phyloP scores from a whole-genome alignment of 2,888 invertebrate genomes.

The Chesias legatella region DNA sequence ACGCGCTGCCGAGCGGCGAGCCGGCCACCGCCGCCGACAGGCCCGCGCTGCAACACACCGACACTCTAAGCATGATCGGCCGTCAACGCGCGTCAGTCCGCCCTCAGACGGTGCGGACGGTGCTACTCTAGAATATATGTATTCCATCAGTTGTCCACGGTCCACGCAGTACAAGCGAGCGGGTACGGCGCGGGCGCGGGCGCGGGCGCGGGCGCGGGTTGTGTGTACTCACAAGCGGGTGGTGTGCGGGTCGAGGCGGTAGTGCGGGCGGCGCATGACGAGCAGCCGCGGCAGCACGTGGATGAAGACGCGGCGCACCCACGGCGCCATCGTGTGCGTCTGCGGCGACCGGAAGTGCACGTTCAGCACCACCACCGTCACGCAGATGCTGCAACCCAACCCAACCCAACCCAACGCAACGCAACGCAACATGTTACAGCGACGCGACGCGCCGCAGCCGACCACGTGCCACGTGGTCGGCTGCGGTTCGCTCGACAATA shows the following conservation, averaged over 20 bases:
- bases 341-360: constrained; percentile 99
- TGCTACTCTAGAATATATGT: no score
- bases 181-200: not conserved
- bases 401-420: no score
- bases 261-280: constrained; percentile 93
- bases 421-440: no score
- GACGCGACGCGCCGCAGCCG: not conserved
- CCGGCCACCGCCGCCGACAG: constrained; percentile 39
- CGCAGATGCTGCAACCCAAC: constrained; percentile 86
- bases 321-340: constrained; percentile 98
- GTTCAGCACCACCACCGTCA: constrained; percentile 97
- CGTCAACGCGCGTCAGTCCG: constrained; percentile 1
- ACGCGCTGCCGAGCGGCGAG: constrained; percentile 26
- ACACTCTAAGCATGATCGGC: no score
- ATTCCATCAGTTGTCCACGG: no score
- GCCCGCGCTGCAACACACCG: constrained; percentile 46
- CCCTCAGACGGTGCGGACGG: no score
- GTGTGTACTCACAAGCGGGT: constrained; percentile 65
- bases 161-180: no score
- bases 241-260: constrained; percentile 82
- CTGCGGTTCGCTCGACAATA: no score
- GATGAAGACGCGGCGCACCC: constrained; percentile 97
- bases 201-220: not conserved
- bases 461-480: no score
- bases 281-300: constrained; percentile 96